Percentiles rank a stretch among this genome's conserved stretches.
These are phyloP conservation scores for Pocillopora verrucosa DNA, from an alignment of 64 coral and sea anemone species.

Conservation along the genomic window DNA sequence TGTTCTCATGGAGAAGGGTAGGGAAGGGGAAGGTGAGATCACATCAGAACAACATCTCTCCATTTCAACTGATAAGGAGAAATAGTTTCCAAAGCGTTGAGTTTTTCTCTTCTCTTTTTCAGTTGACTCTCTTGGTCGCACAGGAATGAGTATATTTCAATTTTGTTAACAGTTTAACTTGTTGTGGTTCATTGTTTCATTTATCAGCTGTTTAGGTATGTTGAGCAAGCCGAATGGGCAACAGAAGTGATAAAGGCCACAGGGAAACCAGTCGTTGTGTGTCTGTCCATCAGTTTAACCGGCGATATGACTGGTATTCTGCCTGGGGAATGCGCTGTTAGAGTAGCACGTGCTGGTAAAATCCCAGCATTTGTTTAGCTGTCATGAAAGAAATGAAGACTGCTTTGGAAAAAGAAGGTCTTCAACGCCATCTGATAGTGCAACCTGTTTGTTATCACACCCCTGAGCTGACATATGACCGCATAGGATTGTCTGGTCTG, in stretches of 20 bases:
- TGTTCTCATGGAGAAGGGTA: too few species aligned
- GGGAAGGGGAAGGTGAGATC: too few species aligned
- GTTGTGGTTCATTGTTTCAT: neutral
- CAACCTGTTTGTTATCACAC: conserved; percentile 57
- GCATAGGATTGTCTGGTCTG: conserved; percentile 27
- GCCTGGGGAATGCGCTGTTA: conserved; percentile 31
- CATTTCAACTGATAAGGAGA: too few species aligned
- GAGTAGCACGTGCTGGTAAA: conserved; percentile 44
- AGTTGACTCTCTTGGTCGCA: too few species aligned
- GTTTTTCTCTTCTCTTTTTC: too few species aligned
- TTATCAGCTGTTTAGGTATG: conserved; percentile 33
- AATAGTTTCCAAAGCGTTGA: too few species aligned
- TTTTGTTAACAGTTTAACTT: neutral
- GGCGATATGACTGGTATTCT: conserved; percentile 32
- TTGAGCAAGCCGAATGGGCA: conserved; percentile 58
- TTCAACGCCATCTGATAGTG: conserved; percentile 46
- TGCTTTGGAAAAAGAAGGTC: conserved; percentile 48
- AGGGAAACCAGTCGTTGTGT: conserved; percentile 49
- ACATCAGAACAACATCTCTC: too few species aligned
- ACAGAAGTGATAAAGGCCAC: conserved; percentile 31
- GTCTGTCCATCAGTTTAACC: neutral
- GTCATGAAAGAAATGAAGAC: conserved; percentile 36
- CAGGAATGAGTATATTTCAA: too few species aligned
- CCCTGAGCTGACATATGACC: conserved; percentile 19
- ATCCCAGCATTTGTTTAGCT: conserved; percentile 32